Percentiles rank a stretch among this genome's conserved stretches.
phyloP scores from a whole-genome alignment of 2,888 invertebrate species.

The Toxonevra muliebris region DNA sequence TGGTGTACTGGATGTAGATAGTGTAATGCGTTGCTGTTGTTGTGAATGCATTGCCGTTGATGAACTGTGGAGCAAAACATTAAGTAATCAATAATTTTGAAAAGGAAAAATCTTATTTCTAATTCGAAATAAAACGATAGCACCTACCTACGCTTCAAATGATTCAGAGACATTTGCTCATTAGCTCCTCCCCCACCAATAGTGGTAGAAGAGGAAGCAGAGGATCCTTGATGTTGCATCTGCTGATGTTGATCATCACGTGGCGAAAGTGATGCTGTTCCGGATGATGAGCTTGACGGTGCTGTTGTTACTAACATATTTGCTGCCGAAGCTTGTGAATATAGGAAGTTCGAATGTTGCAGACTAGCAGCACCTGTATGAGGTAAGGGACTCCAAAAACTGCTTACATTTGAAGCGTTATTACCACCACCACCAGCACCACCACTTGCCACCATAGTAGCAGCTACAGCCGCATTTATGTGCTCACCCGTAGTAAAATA shows the following conservation, averaged over 20 bases:
- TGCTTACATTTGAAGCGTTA: no score
- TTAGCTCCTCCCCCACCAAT: not conserved
- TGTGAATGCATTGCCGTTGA: not conserved
- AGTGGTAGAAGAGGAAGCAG: not conserved
- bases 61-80: slow-evolving; percentile 1
- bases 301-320: slow-evolving; percentile 17
- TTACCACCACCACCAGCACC: slow-evolving; percentile 20
- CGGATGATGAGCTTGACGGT: slow-evolving; percentile 28
- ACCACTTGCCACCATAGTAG: slow-evolving; percentile 25
- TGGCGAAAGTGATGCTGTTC: slow-evolving; percentile 38
- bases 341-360: slow-evolving; percentile 33
- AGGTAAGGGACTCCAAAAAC: slow-evolving; percentile 41
- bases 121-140: not conserved
- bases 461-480: slow-evolving; percentile 31
- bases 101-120: not conserved
- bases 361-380: slow-evolving; percentile 31
- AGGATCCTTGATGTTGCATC: slow-evolving; percentile 19
- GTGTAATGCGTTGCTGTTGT: not conserved
- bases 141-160: slow-evolving; percentile 19
- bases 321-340: slow-evolving; percentile 25
- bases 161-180: not conserved
- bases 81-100: not conserved
- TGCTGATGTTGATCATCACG: slow-evolving; percentile 31
- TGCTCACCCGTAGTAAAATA: slow-evolving; percentile 39
- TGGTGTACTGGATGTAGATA: not conserved